Evolutionary conservation across 1,140 invertebrate species (phyloP), one percentile per base, ranked within the genome.

Genomic region (Bombus confusus): DNA sequence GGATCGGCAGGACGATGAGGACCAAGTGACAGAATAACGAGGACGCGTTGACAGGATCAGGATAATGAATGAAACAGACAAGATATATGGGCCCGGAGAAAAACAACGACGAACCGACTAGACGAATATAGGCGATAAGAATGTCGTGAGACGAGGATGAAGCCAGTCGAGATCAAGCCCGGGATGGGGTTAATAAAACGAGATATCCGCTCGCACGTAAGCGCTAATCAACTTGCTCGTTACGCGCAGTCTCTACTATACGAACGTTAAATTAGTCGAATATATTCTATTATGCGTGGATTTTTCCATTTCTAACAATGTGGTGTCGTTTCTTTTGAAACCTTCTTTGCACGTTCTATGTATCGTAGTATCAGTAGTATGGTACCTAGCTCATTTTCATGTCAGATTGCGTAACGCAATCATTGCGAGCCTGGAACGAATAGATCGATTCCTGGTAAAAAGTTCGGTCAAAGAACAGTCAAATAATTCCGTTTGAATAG

Each of bases 11-110:
- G 18, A 13, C 69, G n/a, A 75, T 34, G 80, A 62, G 39, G 52
- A 43, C 69, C 68, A 5, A 80, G 43, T 82, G 69, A 74, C 52
- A 39, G 71, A 43, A 75, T 82, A 79, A 79, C 77, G 62, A 68
- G 62, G 5, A 39, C 41, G 22, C 62, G 39, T 79, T 66, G 59
- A 79, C 59, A 34, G 77, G 6, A 66, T 41, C 1, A 47, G 43
- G 77, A 79, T 74, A 75, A 82, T 75, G 57, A 82, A 82, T 59
- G 34, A 66, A 43, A 62, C 31, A 66, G 62, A 15, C n/a, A 64
- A 77, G 75, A 77, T 62, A 28, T 77, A 80, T 37, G 47, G 41
- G 18, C 2, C 1, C 28, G 13, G 31, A 12, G 68, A 59, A 59
- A 72, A 72, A 41, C 59, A 64, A 64, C 31, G 77, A 47, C 22